Base-by-base conservation (phyloP, 2,888 invertebrate species). In the Spialia ferax region DNA sequence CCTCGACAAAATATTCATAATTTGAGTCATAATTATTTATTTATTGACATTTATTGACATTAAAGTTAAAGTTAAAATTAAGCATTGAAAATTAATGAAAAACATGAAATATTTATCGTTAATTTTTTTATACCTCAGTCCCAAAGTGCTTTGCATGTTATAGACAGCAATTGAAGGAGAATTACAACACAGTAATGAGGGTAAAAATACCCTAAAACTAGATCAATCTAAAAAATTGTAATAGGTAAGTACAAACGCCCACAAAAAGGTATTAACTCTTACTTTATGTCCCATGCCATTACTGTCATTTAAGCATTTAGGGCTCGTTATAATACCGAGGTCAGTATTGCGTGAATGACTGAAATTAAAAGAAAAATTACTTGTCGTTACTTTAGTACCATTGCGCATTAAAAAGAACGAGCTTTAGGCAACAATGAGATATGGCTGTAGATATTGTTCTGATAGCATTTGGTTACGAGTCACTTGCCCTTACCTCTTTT, bases 281-380 rank as follows among this genome's bases (percentile, higher is more conserved):
- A 48, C 18, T 65, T 65, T 65, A 65, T 65, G 50, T 65, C 65
- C 50, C 52, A 52, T 65, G 65, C 65, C 59, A 65, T 65, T 65
- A 65, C 59, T 65, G 65, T 65, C 65, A 65, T 65, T 59, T 65
- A 59, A 65, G 59, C 65, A 59, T 65, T 65, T 52, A 65, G 65
- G 50, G 48, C 65, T 65, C 65, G 59, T 65, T 65, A 65, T 65
- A 65, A 59, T 65, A 59, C 65, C 59, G 65, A 65, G 65, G 65
- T 65, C 65, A 65, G 59, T 65, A 65, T 65, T 65, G 65, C 65
- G 65, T 65, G 65, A 59, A 65, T 52, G 59, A 18, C 48, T 65
- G 65, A 65, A 65, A 65, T 65, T 64, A 65, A 65, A 59, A 65
- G 65, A 65, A 59, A 65, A 65, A 65, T 65, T 65, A 59, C 65